Conservation (phyloP, 2,888 invertebrate genomes). For the Pycnomerus fuliginosus region DNA sequence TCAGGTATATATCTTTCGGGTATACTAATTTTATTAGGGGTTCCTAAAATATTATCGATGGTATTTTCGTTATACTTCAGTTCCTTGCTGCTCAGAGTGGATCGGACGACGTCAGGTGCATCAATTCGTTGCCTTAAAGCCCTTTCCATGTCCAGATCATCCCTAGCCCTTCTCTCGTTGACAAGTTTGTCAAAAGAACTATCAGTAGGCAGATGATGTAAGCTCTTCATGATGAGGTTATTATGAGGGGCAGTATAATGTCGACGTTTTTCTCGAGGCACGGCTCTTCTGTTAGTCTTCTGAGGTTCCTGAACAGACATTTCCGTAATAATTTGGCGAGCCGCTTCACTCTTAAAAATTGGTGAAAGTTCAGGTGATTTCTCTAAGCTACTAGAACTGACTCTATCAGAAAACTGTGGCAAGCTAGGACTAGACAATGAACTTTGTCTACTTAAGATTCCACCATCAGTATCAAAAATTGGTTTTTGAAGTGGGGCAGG, state of each 20-base stretch:
- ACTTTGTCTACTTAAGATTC: slow-evolving; percentile 35
- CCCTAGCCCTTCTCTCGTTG: slow-evolving; percentile 65
- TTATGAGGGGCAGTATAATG: slow-evolving; percentile 83
- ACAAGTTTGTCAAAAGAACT: slow-evolving; percentile 42
- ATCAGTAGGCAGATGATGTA: slow-evolving; percentile 44
- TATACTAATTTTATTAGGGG: slow-evolving; percentile 87
- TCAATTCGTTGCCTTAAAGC: slow-evolving; percentile 73
- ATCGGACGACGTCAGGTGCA: slow-evolving; percentile 85
- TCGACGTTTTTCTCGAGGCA: slow-evolving; percentile 79
- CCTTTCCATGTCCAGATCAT: slow-evolving; percentile 85
- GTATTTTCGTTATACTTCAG: slow-evolving; percentile 74
- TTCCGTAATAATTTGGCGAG: slow-evolving; percentile 82
- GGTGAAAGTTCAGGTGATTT: slow-evolving; percentile 68
- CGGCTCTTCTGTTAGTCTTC: slow-evolving; percentile 59
- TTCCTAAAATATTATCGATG: slow-evolving; percentile 82
- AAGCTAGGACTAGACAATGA: slow-evolving; percentile 42
- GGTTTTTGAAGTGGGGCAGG: slow-evolving; percentile 41
- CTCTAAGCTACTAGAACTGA: slow-evolving; percentile 36
- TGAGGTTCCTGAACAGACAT: slow-evolving; percentile 56
- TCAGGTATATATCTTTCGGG: slow-evolving; percentile 92
- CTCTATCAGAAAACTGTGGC: slow-evolving; percentile 35
- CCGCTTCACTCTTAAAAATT: slow-evolving; percentile 84
- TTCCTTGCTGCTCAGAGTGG: slow-evolving; percentile 68
- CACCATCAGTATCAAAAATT: slow-evolving; percentile 33
- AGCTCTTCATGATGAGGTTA: slow-evolving; percentile 48